Conservation (phyloP, 1,140 invertebrate species). For the Bombus soroeensis region DNA sequence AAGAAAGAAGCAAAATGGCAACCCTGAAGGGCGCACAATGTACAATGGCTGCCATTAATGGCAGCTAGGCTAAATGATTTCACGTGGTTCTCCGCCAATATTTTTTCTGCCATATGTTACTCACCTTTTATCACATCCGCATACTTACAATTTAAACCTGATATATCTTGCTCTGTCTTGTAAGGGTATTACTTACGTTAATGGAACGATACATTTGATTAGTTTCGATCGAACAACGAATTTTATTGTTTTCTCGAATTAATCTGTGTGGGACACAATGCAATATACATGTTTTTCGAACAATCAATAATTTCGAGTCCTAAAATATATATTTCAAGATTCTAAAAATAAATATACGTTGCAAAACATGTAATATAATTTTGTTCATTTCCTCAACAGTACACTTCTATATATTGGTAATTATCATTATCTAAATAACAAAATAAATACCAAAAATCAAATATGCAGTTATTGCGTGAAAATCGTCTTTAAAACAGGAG, state of each 20-base stretch:
- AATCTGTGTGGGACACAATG: neutral
- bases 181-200: neutral
- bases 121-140: constrained; percentile 2
- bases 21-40: constrained; percentile 49
- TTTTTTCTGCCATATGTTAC: constrained; percentile 9
- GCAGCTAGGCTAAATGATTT: constrained; percentile 33
- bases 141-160: neutral
- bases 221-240: neutral
- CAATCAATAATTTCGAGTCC: neutral
- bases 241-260: neutral
- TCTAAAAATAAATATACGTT: neutral
- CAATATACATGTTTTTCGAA: neutral
- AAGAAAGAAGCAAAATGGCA: constrained; percentile 31
- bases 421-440: neutral
- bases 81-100: neutral
- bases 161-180: neutral
- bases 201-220: neutral
- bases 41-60: constrained; percentile 53
- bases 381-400: neutral
- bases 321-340: neutral
- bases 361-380: neutral
- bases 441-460: neutral
- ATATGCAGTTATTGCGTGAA: neutral
- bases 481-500: neutral
- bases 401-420: neutral